A percentile compares a stretch with the other conserved stretches of the same genome.
Conservation (phyloP, 2,797 vertebrate genomes). For the Anas acuta region DNA sequence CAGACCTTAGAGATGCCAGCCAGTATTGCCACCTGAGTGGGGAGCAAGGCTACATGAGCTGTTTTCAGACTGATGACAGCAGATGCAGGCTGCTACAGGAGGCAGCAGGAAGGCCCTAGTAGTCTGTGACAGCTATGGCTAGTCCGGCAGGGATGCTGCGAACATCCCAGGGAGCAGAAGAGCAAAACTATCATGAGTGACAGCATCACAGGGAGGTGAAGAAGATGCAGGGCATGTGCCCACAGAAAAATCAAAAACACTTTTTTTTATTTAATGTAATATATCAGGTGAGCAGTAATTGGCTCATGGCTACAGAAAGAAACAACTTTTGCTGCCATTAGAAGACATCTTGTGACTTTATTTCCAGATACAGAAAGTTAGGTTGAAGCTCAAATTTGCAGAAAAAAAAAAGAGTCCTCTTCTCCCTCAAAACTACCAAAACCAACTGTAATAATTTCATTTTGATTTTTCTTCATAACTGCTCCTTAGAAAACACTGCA, state of each 20-base stretch:
- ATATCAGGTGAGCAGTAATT: not conserved
- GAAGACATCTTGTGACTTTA: not conserved
- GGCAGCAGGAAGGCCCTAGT: not conserved
- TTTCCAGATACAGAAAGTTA: not conserved
- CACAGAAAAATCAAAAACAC: not conserved
- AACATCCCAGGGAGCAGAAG: not conserved
- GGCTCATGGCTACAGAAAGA: not conserved
- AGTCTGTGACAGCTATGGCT: not conserved
- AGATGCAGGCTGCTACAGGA: not conserved
- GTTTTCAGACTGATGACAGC: not conserved
- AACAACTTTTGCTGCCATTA: not conserved
- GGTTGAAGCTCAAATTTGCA: not conserved
- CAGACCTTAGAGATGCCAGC: not conserved
- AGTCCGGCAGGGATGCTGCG: too few relatives aligned
- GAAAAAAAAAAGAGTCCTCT: not conserved
- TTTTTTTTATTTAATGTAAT: too few relatives aligned
- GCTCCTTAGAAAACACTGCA: not conserved
- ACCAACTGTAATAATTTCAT: not conserved
- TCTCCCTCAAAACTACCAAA: not conserved
- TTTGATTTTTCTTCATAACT: not conserved
- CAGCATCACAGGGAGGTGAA: fast-evolving
- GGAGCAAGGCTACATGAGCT: not conserved
- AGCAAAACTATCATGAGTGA: not conserved
- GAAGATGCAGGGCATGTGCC: not conserved
- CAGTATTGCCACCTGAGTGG: not conserved